These are phyloP conservation scores for Ophiodon elongatus DNA, from an alignment of 2,113 vertebrate genomes.

Conservation along the genomic window DNA sequence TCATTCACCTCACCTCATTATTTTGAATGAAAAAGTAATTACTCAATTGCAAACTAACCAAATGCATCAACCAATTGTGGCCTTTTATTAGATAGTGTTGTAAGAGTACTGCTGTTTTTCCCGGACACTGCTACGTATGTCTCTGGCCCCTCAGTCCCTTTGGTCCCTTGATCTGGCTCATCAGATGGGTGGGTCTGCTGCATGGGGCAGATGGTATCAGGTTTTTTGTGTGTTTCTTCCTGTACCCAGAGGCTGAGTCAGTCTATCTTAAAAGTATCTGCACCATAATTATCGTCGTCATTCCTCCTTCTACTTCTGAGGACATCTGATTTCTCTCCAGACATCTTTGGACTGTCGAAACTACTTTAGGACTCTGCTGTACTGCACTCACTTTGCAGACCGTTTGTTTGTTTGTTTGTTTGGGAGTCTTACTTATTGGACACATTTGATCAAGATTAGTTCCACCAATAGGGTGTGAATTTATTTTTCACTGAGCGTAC, in stretches of 20 bases:
- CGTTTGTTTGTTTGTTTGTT: neutral
- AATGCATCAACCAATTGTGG: neutral
- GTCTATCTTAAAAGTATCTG: slow-evolving; percentile 40
- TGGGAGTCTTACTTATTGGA: neutral
- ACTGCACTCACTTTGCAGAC: neutral
- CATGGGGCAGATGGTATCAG: slow-evolving; percentile 78
- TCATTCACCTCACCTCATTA: neutral
- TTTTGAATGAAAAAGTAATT: neutral
- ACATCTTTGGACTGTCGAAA: neutral
- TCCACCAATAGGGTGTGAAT: neutral
- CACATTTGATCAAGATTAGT: neutral
- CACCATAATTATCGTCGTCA: slow-evolving; percentile 6
- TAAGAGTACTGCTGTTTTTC: neutral
- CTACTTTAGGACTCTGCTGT: neutral
- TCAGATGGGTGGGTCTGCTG: slow-evolving; percentile 80
- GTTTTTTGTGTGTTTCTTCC: slow-evolving; percentile 61
- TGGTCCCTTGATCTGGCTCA: slow-evolving; percentile 74
- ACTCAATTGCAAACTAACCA: neutral
- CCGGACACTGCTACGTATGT: slow-evolving; percentile 10
- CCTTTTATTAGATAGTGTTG: neutral
- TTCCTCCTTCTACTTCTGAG: slow-evolving; percentile 1
- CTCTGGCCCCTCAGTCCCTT: slow-evolving; percentile 52
- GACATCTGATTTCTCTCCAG: slow-evolving; percentile 8
- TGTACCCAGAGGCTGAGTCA: slow-evolving; percentile 40
- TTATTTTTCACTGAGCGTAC: neutral